Evolutionary conservation across 2,797 vertebrate species (phyloP).

Genomic region (Pseudochaenichthys georgianus): DNA sequence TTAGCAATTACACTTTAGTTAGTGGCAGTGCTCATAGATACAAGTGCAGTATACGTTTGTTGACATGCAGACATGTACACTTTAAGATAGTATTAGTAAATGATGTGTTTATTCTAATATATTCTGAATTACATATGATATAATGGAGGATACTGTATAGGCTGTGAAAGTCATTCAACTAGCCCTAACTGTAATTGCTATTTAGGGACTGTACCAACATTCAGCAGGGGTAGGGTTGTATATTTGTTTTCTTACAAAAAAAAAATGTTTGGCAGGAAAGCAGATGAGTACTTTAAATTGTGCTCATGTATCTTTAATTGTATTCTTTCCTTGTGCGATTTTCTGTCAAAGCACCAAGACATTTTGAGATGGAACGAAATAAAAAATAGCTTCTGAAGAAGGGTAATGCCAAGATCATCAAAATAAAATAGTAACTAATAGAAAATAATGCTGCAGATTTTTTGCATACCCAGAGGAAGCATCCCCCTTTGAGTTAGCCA

Average conservation of each 20-base stretch:
- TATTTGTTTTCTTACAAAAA: too few species aligned
- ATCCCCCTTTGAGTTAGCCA: background rate
- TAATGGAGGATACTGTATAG: background rate
- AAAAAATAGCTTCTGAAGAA: background rate
- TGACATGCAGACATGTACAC: background rate
- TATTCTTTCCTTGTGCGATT: background rate
- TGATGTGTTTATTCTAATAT: background rate
- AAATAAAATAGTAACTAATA: background rate
- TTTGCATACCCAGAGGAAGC: background rate
- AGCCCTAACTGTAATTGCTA: background rate
- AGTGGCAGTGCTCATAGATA: background rate
- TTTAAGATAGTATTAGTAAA: background rate
- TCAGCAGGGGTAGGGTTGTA: background rate
- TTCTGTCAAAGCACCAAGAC: background rate
- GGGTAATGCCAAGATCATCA: background rate
- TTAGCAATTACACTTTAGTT: constrained; percentile 5
- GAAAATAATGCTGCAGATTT: background rate
- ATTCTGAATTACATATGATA: background rate
- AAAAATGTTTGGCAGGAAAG: background rate
- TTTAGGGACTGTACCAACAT: constrained; percentile 1
- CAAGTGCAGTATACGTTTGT: background rate
- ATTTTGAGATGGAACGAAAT: too few species aligned
- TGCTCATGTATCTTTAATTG: background rate
- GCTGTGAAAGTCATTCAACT: background rate
- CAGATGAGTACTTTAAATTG: background rate